Evolutionary conservation across 2,797 vertebrate genomes (phyloP).

Genomic region (Vireo griseus): DNA sequence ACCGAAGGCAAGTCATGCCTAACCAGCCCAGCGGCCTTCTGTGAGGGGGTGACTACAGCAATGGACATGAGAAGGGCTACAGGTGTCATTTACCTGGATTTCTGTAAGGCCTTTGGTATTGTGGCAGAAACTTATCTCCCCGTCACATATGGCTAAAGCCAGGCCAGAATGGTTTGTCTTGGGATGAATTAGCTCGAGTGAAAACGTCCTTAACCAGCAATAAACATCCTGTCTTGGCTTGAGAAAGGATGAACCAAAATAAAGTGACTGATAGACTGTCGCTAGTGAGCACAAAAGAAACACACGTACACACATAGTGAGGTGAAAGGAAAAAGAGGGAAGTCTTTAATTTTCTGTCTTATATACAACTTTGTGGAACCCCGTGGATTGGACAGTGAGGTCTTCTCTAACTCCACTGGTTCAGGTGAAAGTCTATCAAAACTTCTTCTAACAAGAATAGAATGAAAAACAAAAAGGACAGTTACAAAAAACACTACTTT

Average conservation of each 20-base stretch:
- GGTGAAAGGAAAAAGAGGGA: too few species aligned
- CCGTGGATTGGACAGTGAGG: too few species aligned
- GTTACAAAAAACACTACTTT: too few species aligned
- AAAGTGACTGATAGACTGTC: neutral
- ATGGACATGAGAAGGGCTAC: rapidly evolving
- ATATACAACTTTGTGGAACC: too few species aligned
- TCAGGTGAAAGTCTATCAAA: too few species aligned
- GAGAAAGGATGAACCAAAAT: neutral
- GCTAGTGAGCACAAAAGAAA: too few species aligned
- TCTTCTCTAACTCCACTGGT: too few species aligned
- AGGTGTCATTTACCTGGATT: neutral
- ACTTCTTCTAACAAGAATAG: too few species aligned
- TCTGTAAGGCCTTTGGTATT: neutral
- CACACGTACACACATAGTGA: too few species aligned
- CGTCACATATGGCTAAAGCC: neutral
- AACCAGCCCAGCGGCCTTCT: neutral
- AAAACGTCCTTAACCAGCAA: neutral
- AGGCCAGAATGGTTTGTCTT: neutral
- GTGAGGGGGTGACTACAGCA: neutral
- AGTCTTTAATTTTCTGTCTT: too few species aligned
- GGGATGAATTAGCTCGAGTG: neutral
- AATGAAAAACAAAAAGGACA: too few species aligned
- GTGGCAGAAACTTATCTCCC: neutral
- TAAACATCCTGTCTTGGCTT: neutral
- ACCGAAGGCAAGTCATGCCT: neutral